These are phyloP conservation scores for Hycleus cichorii DNA, from an alignment of 1,140 invertebrate genomes.

Conservation along the genomic window DNA sequence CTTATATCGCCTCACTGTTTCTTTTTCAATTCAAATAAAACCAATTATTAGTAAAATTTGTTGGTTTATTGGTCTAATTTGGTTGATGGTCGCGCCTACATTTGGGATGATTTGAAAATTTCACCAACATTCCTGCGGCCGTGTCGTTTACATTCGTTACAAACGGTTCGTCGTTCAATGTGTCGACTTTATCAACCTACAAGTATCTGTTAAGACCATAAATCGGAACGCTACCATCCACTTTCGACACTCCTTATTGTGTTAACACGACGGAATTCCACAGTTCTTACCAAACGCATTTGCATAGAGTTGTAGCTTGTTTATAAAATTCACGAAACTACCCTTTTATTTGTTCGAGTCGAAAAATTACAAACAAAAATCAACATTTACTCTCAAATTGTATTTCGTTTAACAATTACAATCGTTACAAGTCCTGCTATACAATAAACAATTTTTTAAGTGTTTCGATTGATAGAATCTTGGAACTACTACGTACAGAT, in stretches of 20 bases:
- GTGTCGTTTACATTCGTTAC: constrained; percentile 20
- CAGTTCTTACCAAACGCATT: constrained; percentile 18
- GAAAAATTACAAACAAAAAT: constrained; percentile 3
- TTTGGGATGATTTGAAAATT: not conserved
- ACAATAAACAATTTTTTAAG: constrained; percentile 3
- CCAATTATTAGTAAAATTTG: too few relatives aligned
- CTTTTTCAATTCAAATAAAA: too few relatives aligned
- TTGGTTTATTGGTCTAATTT: too few relatives aligned
- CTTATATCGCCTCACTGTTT: too few relatives aligned
- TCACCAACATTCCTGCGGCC: constrained; percentile 5
- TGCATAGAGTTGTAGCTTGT: not conserved
- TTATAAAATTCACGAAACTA: too few relatives aligned
- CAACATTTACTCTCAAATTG: constrained; percentile 11
- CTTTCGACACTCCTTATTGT: constrained; percentile 27
- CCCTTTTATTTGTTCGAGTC: not conserved
- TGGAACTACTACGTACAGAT: too few relatives aligned
- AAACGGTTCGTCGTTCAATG: constrained; percentile 18
- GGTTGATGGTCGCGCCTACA: too few relatives aligned
- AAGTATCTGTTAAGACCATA: constrained; percentile 24
- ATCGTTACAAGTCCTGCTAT: constrained; percentile 17
- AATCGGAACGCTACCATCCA: constrained; percentile 25
- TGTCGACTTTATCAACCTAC: constrained; percentile 27
- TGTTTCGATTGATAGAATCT: too few relatives aligned
- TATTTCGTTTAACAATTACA: constrained; percentile 12
- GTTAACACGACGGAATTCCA: constrained; percentile 22